phyloP scores from a whole-genome alignment of 1,140 invertebrate genomes.

The Cecropterus lyciades region DNA sequence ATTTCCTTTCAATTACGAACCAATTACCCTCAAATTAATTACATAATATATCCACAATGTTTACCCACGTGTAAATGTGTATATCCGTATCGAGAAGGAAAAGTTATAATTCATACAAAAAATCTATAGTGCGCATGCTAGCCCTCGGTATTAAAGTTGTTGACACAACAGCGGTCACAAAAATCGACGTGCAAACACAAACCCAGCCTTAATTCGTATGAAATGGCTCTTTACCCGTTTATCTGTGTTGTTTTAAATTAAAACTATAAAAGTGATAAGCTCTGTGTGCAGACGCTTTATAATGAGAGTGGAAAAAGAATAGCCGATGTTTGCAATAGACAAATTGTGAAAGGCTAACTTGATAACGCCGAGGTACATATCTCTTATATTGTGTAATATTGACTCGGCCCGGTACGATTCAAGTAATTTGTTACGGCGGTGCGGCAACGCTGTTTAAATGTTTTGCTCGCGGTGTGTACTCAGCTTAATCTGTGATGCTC shows the following conservation, averaged over 20 bases:
- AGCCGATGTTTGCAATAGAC: constrained; percentile 52
- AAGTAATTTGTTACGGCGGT: constrained; percentile 33
- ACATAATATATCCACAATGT: constrained; percentile 12
- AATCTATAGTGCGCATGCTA: constrained; percentile 8
- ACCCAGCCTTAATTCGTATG: constrained; percentile 54
- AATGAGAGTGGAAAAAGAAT: constrained; percentile 52
- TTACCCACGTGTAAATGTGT: too few species aligned
- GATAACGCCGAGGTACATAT: constrained; percentile 48
- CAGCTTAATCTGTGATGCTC: constrained; percentile 12
- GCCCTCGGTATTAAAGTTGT: constrained; percentile 26
- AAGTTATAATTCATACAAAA: constrained; percentile 1
- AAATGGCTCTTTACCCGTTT: constrained; percentile 50
- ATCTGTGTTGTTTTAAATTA: constrained; percentile 64
- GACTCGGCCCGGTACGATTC: constrained; percentile 40
- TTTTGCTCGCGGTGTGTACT: constrained; percentile 19
- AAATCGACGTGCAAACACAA: constrained; percentile 45
- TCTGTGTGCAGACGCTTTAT: constrained; percentile 46
- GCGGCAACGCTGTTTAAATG: constrained; percentile 12
- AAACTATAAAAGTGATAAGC: constrained; percentile 57
- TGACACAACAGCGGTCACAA: constrained; percentile 44
- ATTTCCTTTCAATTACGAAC: constrained; percentile 15
- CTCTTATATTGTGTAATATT: constrained; percentile 53
- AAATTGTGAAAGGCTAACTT: constrained; percentile 51
- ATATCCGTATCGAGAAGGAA: constrained; percentile 2
- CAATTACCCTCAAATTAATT: constrained; percentile 9